Conservation (phyloP, 2,797 vertebrate species). For the Rhyacichthys aspro region DNA sequence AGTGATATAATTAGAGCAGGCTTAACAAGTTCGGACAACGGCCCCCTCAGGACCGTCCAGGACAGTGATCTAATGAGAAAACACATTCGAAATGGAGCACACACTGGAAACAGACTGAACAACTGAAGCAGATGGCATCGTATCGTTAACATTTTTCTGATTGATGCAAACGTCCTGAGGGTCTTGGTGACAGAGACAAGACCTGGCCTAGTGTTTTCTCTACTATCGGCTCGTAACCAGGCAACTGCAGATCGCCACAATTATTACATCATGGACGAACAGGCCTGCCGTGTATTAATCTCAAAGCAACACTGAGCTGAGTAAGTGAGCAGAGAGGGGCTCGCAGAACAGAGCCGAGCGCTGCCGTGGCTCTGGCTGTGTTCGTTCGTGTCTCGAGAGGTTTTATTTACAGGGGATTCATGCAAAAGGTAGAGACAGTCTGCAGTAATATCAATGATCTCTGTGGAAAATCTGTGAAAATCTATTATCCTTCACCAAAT, state of each 20-base stretch:
- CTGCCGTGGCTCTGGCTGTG: background rate
- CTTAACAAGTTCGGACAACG: slow-evolving; percentile 28
- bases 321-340: slow-evolving; percentile 49
- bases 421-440: no score
- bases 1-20: slow-evolving; percentile 20
- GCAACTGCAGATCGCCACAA: slow-evolving; percentile 66
- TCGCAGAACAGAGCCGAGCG: slow-evolving; percentile 25
- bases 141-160: slow-evolving; percentile 10
- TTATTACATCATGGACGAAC: slow-evolving; percentile 73
- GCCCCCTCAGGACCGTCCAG: slow-evolving; percentile 12
- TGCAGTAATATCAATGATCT: no score
- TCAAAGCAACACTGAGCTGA: slow-evolving; percentile 66
- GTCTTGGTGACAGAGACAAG: slow-evolving; percentile 49
- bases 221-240: slow-evolving; percentile 60
- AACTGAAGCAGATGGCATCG: slow-evolving; percentile 12
- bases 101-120: slow-evolving; percentile 1
- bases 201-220: slow-evolving; percentile 52
- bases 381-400: slow-evolving; percentile 3
- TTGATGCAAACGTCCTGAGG: slow-evolving; percentile 39
- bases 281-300: slow-evolving; percentile 64
- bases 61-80: slow-evolving; percentile 26
- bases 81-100: background rate
- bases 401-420: background rate
- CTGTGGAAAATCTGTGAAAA: no score
- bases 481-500: no score